A percentile compares a stretch with the other conserved stretches of the same genome.
phyloP scores from a whole-genome alignment of 2,888 invertebrate genomes.

The Conus canariensis region DNA sequence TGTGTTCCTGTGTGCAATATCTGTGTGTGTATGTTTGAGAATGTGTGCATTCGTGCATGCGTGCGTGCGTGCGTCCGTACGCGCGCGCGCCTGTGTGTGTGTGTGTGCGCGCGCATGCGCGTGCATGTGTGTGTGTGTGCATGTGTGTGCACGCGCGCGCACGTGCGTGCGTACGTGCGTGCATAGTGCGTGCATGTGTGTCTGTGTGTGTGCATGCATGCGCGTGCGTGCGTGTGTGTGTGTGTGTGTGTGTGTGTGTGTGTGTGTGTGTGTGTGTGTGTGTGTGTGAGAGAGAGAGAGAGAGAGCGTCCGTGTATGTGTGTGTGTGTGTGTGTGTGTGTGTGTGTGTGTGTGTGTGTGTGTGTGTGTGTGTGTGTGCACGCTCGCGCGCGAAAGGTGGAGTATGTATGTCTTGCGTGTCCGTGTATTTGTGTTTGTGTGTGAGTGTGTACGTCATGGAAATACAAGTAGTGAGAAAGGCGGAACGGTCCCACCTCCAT shows the following conservation, averaged over 20 bases:
- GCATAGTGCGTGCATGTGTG: slow-evolving; percentile 84
- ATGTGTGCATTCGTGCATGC: neutral
- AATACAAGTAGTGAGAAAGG: too few species aligned
- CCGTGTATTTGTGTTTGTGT: too few species aligned
- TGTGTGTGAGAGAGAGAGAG: neutral
- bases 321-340: neutral
- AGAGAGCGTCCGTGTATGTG: neutral
- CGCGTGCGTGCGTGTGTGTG: neutral
- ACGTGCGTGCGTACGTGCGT: too few species aligned
- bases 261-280: neutral
- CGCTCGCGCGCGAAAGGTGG: too few species aligned
- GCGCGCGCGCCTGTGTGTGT: neutral
- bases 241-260: neutral
- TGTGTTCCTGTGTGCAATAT: neutral
- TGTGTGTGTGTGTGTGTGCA: neutral
- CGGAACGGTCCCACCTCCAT: neutral
- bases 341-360: neutral
- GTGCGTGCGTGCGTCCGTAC: neutral
- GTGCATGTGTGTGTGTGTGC: neutral
- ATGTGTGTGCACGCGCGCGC: neutral
- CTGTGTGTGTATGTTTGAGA: neutral
- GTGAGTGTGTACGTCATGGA: too few species aligned
- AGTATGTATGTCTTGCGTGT: too few species aligned
- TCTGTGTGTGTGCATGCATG: neutral
- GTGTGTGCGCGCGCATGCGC: neutral